Conservation (phyloP, 1,140 invertebrate species). For the Drosophila nannoptera region DNA sequence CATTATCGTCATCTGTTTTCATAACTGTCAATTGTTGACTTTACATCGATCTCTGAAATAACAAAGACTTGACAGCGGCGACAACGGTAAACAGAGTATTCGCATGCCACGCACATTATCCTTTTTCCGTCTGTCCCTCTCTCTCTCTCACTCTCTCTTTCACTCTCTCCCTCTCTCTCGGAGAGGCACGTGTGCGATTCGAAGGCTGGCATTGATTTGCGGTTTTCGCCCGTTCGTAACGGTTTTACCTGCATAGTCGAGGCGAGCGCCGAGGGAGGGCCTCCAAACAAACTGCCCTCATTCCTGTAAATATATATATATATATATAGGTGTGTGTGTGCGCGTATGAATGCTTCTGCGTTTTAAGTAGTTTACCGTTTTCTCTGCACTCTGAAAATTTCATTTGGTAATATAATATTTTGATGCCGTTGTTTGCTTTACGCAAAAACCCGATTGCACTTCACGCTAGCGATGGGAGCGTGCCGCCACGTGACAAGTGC, state of each 20-base stretch:
- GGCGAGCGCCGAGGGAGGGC: not conserved
- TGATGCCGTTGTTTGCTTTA: slow-evolving; percentile 56
- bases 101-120: slow-evolving; percentile 43
- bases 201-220: slow-evolving; percentile 18
- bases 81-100: slow-evolving; percentile 30
- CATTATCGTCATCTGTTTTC: slow-evolving; percentile 70
- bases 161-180: slow-evolving; percentile 18
- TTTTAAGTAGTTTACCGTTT: slow-evolving; percentile 52
- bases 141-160: slow-evolving; percentile 15
- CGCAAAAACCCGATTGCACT: slow-evolving; percentile 50
- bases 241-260: slow-evolving; percentile 36
- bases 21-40: slow-evolving; percentile 77
- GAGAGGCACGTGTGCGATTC: slow-evolving; percentile 31
- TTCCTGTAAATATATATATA: not conserved
- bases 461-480: slow-evolving; percentile 23
- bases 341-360: not conserved
- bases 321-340: slow-evolving; percentile 7
- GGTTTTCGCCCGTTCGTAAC: slow-evolving; percentile 21
- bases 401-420: slow-evolving; percentile 69
- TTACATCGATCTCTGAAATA: slow-evolving; percentile 54
- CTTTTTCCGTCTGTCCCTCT: slow-evolving; percentile 2
- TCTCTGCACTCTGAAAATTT: slow-evolving; percentile 39
- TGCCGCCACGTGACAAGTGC: not conserved
- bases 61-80: slow-evolving; percentile 34
- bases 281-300: slow-evolving; percentile 42